Evolutionary conservation across 2,113 vertebrate species (phyloP), one percentile per base, ranked within the genome.

Genomic region (Poicephalus meyeri): DNA sequence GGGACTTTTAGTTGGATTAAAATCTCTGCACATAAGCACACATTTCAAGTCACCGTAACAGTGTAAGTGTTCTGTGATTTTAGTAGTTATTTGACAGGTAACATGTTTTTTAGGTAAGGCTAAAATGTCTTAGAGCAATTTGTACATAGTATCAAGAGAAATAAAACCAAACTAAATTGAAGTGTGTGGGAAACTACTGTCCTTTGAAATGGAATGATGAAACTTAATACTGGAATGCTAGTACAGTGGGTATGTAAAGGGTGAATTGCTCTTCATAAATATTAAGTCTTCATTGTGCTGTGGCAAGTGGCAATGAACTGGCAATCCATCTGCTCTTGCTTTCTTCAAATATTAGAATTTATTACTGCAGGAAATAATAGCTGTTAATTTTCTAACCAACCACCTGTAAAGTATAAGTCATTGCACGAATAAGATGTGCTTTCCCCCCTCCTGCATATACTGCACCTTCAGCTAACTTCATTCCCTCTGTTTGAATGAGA

Each of bases 271-370:
- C 23, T 84, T 91, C 61, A 94, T 89, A 94, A 97, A 95, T 70
- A 96, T 95, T 97, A 95, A 92, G 97, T 96, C 73, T 96, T 97
- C 91, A 95, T 72, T 97, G 71, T 89, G 55, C 65, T 83, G 25
- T 96, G 83, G 83, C 80, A 97, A 96, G 71, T 88, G 66, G 61
- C 91, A 96, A 81, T 96, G 87, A 94, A 96, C 68, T 96, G 74
- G 46, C 69, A 97, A 96, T 97, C 76, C 76, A 90, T 93, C 88
- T 95, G 73, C 46, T 91, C 86, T 94, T 55, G 10, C 71, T 95
- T 95, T 97, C 88, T 93, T 95, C 91, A 97, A 97, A 96, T 96
- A 97, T 94, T 95, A 97, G 76, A 71, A 96, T 97, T 97, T 97
- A 97, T 97, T 95, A 74, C 70, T 52, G 87, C 19, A 89, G 88